A percentile compares a stretch with the other conserved stretches of the same genome.
Conservation (phyloP, 2,797 vertebrate species). For the Buphagus erythrorhynchus region DNA sequence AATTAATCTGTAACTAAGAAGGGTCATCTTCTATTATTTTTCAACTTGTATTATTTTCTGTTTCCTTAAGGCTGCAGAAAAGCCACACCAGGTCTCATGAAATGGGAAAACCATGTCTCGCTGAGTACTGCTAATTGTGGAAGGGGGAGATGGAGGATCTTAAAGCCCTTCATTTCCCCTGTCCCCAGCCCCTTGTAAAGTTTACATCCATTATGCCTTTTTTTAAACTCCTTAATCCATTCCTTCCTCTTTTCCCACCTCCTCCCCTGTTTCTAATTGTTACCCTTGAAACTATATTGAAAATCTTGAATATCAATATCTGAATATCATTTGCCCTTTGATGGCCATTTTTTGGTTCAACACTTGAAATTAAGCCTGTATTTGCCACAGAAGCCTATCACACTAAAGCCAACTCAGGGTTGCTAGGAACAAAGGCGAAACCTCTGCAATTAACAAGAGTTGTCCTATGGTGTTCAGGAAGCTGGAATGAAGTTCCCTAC, state of each 20-base stretch:
- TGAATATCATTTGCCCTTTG: not conserved
- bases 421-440: not conserved
- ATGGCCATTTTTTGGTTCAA: not conserved
- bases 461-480: not conserved
- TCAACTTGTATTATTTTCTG: not conserved
- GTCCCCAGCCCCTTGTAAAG: not conserved
- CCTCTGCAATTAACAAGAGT: not conserved
- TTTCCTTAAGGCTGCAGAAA: not conserved
- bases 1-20: not conserved
- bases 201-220: not conserved
- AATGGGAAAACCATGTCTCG: not conserved
- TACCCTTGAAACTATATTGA: not conserved
- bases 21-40: not conserved
- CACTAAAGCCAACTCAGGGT: not conserved
- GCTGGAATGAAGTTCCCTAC: not conserved
- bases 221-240: not conserved
- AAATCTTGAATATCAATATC: not conserved
- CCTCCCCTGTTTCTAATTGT: not conserved
- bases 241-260: not conserved
- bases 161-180: not conserved
- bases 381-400: not conserved
- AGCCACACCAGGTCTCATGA: not conserved
- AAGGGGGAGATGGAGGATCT: not conserved
- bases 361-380: not conserved
- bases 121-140: not conserved